Evolutionary conservation across 2,888 invertebrate species (phyloP), one percentile per base, ranked within the genome.

Genomic region (Cephus pygmeus): DNA sequence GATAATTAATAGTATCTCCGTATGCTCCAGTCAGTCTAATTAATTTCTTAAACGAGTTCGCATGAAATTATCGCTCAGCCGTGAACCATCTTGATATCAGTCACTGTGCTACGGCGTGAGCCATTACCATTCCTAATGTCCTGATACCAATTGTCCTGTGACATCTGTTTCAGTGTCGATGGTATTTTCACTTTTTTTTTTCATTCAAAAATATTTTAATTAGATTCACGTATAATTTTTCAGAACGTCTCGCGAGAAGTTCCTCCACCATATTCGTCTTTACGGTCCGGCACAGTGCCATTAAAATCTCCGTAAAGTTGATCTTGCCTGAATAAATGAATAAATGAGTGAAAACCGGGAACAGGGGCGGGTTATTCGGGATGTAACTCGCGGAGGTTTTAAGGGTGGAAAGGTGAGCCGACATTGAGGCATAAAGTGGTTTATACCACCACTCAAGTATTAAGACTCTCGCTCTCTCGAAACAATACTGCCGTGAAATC

Each of bases 251-350:
- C 31, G 0, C 31, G 15, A 23, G 30, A 0, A 30, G 33, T 12
- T 74, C 11, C 11, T 23, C 36, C 33, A 34, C 69, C 78, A 36
- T 73, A 76, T 78, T 73, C 78, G 75, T 78, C 78, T 76, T 76
- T 76, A 76, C 78, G 75, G 78, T 78, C 78, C 69, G 76, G 75
- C 75, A 68, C n/a, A 30, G 77, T 69, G 86, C 87, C 85, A 88
- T 88, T 88, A 88, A 89, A 88, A 88, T 88, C 86, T 86, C 85
- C 85, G 88, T 85, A 84, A 88, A 89, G 85, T 88, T 88, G 84
- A 86, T 87, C 84, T 82, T 81, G 81, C 77, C 78, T 84, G 84
- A 85, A 87, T 86, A 85, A 87, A 87, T 88, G 88, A 89, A 89
- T 88, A 88, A 89, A 85, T 85, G 86, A 88, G 84, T 84, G 23